Percentiles rank a stretch among this genome's conserved stretches.
phyloP scores from a whole-genome alignment of 2,888 invertebrate species.

The Argyra leucocephala region DNA sequence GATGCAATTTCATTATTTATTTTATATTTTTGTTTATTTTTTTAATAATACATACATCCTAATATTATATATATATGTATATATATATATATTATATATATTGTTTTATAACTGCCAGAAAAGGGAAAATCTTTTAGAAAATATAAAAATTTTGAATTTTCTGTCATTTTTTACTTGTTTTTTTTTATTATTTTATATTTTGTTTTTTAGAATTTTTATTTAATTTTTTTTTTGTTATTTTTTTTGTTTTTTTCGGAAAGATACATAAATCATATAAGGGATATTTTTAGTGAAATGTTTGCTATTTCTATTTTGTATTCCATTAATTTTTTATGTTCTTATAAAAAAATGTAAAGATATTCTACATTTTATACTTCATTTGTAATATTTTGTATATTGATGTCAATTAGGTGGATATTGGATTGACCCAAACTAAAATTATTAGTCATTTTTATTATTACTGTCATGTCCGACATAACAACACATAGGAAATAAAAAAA shows the following conservation, averaged over 20 bases:
- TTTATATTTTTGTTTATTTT: background rate
- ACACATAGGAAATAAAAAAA: no score
- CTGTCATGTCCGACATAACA: no score
- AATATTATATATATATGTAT: no score
- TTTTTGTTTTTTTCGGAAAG: background rate
- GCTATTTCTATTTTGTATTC: no score
- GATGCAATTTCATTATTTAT: constrained; percentile 2
- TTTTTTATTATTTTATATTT: background rate
- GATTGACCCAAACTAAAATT: no score
- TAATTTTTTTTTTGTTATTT: background rate
- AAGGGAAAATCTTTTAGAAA: background rate
- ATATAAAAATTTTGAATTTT: background rate
- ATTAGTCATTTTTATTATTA: no score
- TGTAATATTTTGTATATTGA: no score
- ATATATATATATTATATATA: background rate
- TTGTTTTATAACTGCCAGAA: background rate
- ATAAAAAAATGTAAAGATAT: no score
- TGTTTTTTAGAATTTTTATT: background rate
- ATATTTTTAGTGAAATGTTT: background rate
- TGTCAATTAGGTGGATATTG: no score
- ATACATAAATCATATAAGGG: constrained; percentile 1
- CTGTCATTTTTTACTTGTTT: background rate
- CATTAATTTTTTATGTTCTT: no score
- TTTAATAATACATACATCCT: no score
- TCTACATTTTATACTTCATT: no score